Conservation (phyloP, 2,888 invertebrate species). For the Platycnemis pennipes region DNA sequence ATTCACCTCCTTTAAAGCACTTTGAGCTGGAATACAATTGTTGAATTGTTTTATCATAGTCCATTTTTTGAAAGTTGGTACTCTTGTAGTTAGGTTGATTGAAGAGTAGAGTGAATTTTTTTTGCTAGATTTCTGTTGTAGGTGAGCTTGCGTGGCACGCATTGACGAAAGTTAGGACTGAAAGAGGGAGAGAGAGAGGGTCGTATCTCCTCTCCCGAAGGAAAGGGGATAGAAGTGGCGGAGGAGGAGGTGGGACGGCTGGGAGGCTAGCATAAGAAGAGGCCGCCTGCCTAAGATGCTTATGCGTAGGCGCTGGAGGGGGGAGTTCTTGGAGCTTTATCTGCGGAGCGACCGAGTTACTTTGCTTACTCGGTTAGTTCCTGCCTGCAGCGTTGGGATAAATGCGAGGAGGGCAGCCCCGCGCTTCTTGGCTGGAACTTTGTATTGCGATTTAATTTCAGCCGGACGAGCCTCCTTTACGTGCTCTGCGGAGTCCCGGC, state of each 20-base stretch:
- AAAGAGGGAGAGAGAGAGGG: no score
- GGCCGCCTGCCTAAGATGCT: not conserved
- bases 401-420: not conserved
- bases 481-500: not conserved
- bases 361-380: constrained; percentile 1
- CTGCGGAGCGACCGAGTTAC: not conserved
- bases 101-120: no score
- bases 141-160: no score
- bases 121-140: no score
- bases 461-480: not conserved
- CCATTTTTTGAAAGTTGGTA: no score
- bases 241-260: not conserved
- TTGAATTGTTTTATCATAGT: no score
- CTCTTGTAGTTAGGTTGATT: no score
- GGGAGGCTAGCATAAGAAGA: not conserved
- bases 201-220: no score
- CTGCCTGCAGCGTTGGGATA: not conserved
- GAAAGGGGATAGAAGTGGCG: not conserved
- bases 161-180: no score
- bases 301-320: not conserved
- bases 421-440: not conserved
- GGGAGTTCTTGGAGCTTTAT: not conserved
- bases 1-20: no score
- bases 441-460: constrained; percentile 29
- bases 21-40: no score